Base-by-base conservation (phyloP, 2,797 vertebrate species). In the Myotis vivesi region DNA sequence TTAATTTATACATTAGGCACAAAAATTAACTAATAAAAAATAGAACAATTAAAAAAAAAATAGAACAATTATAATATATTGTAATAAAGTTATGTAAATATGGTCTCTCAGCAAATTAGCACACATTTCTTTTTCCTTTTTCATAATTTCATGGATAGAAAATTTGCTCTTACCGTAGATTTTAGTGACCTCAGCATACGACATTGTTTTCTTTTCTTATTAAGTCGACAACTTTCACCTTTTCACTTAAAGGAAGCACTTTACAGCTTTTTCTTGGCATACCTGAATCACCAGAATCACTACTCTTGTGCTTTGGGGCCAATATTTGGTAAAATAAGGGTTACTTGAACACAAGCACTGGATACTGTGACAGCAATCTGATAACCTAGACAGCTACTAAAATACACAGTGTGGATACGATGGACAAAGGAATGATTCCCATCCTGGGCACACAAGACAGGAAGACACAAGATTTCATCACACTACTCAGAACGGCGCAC, bases 241-340 rank as follows among this genome's bases (percentile, higher is more conserved):
- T 46, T 82, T 87, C n/a, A 62, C 66, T 46, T 88, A 84, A 62
- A 84, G 66, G 38, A 92, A 85, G 64, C 17, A 89, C 55, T 89
- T 66, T 79, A 57, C 3, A 71, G 53, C 46, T 84, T 92, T 25
- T 83, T 44, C 77, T 49, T 79, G 38, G 53, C 20, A 57, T 89
- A 84, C 36, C 36, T 57, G 25, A 77, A 64, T 28, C 36, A 11
- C 4, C 46, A 77, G 19, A 36, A 76, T 82, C 22, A 77, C 62
- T 68, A 44, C 28, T 76, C 62, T 64, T 72, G 53, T 0, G n/a
- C 53, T 71, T 80, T 59, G 64, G n/a, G 64, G 64, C 15, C n/a
- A 69, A 62, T 66, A 77, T 79, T 89, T 72, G 71, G 41, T 41
- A 66, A 77, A 77, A 66, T 38, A n/a, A 22, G 59, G 15, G 23